Evolutionary conservation across 1,140 invertebrate species (phyloP), one percentile per base, ranked within the genome.

Genomic region (Lethrus apterus): DNA sequence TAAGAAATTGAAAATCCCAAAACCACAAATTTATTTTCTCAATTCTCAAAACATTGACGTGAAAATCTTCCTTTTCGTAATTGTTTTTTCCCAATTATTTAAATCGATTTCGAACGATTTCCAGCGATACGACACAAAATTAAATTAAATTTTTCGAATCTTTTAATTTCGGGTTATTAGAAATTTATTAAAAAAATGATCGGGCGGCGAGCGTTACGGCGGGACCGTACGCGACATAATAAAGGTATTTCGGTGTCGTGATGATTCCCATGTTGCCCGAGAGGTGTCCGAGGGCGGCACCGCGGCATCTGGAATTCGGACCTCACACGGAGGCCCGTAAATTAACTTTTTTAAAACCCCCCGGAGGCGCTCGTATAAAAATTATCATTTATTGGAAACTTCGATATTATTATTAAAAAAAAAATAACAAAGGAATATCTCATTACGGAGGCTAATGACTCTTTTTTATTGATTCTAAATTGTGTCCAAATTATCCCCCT

Each of bases 311-410:
- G 35, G 43, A 50, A 44, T 50, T 43, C 48, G 48, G 48, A 50
- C 48, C 48, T 50, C 48, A 50, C 48, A 50, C 48, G 48, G 41
- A 50, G 48, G 43, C 35, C 43, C 29, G 43, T 50, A 50, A 50
- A 50, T 50, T 50, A 44, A 38, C 41, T 50, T 50, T 50, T 50
- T 50, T 46, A 46, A 38, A 50, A 43, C 34, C 35, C 43, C 48
- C 34, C 33, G 30, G 42, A n/a, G 38, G 38, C 20, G 20, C 17
- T 9, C 38, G 29, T 41, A 41, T 41, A 41, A 41, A 41, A 41
- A 41, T 41, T 41, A 41, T 41, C 38, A 41, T 41, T 41, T 41
- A 41, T 41, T 29, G 38, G 38, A 41, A 41, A 41, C 38, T 41
- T 29, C 38, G 23, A 41, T 24, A 41, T 24, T 36, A 20, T 36